Conservation (phyloP, 2,113 vertebrate species). For the Azemiops feae region DNA sequence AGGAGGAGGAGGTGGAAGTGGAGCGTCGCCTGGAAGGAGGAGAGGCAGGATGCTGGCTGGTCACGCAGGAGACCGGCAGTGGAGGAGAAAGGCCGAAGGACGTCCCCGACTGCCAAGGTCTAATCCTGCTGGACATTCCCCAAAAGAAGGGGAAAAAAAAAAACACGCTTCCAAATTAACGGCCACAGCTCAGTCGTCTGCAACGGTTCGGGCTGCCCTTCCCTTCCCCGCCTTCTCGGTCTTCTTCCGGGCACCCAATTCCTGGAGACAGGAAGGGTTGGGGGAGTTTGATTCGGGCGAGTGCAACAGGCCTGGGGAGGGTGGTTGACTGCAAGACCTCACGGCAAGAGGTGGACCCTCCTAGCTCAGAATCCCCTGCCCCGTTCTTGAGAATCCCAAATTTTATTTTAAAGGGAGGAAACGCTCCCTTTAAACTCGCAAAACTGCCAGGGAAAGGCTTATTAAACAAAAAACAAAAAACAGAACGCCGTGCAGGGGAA, state of each 20-base stretch:
- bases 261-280: not conserved
- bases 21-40: slow-evolving; percentile 47
- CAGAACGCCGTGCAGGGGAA: not conserved
- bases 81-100: not conserved
- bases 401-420: not conserved
- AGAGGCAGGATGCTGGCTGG: not conserved
- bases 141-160: not conserved
- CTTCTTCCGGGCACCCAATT: not conserved
- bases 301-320: not conserved
- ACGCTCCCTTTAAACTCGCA: not conserved
- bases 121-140: not conserved
- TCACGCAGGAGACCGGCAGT: not conserved
- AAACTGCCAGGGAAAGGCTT: not conserved
- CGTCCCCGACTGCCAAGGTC: not conserved
- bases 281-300: not conserved
- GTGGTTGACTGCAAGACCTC: not conserved
- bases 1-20: slow-evolving; percentile 73
- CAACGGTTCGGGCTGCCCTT: not conserved
- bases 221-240: not conserved
- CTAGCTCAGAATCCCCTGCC: not conserved
- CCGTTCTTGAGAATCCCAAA: not conserved
- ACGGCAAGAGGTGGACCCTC: not conserved
- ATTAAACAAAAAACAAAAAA: not conserved
- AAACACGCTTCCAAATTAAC: not conserved
- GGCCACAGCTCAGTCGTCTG: fast-evolving